Conservation (phyloP, 1,140 invertebrate species). For the Sitophilus oryzae region DNA sequence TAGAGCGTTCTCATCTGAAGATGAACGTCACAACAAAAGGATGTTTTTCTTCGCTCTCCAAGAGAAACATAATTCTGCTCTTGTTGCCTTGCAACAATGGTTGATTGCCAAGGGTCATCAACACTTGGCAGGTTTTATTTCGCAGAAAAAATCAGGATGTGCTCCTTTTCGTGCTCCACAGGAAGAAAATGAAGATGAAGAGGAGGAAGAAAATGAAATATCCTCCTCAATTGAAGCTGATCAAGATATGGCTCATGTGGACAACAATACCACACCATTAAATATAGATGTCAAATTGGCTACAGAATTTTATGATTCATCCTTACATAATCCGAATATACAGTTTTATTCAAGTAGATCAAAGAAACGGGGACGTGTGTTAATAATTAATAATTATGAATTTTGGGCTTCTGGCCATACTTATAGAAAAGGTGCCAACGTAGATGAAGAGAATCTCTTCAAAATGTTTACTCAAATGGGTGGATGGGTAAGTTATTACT, state of each 20-base stretch:
- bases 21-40: slow-evolving; percentile 22
- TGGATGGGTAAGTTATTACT: slow-evolving; percentile 22
- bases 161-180: background rate
- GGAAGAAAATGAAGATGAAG: slow-evolving; percentile 7
- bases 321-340: slow-evolving; percentile 14
- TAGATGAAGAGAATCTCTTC: slow-evolving; percentile 49
- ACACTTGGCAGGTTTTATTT: slow-evolving; percentile 7
- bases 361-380: slow-evolving; percentile 50
- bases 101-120: slow-evolving; percentile 15
- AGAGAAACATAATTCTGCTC: slow-evolving; percentile 16
- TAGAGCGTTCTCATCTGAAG: slow-evolving; percentile 16
- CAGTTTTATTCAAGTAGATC: slow-evolving; percentile 48
- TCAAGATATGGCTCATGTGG: background rate
- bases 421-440: slow-evolving; percentile 45
- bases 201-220: slow-evolving; percentile 10
- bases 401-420: slow-evolving; percentile 33
- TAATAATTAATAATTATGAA: slow-evolving; percentile 54
- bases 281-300: slow-evolving; percentile 23
- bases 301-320: slow-evolving; percentile 22
- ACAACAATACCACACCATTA: slow-evolving; percentile 8
- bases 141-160: background rate
- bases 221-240: slow-evolving; percentile 12
- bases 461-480: slow-evolving; percentile 52
- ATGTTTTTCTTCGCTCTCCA: slow-evolving; percentile 17
- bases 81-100: slow-evolving; percentile 11